These are phyloP conservation scores for Xestia ashworthii DNA, from an alignment of 2,888 invertebrate species.

Conservation along the genomic window DNA sequence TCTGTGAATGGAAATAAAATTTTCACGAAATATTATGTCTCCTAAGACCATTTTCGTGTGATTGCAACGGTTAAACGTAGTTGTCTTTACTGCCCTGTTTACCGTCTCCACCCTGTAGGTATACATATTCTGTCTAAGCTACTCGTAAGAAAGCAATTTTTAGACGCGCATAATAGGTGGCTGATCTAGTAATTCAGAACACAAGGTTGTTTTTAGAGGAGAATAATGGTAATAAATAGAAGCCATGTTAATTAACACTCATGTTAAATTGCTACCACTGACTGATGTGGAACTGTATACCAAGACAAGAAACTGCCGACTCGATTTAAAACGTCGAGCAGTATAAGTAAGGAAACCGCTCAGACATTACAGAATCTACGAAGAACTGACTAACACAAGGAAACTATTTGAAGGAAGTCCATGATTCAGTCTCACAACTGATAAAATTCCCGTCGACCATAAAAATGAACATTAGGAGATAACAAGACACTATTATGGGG, in stretches of 20 bases:
- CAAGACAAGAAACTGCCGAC: constrained; percentile 1
- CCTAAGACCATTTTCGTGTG: no score
- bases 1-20: no score
- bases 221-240: background rate
- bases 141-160: no score
- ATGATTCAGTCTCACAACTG: background rate
- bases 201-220: background rate
- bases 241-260: background rate
- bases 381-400: constrained; percentile 21
- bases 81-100: no score
- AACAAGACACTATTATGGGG: background rate
- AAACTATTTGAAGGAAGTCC: constrained; percentile 15
- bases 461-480: background rate
- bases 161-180: background rate
- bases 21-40: no score
- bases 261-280: background rate
- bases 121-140: background rate
- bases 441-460: constrained; percentile 8
- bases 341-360: constrained; percentile 31
- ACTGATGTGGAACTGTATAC: background rate
- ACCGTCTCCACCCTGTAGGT: no score
- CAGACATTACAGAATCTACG: constrained; percentile 14
- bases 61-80: no score
- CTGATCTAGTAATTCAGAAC: background rate
- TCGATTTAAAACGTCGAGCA: constrained; percentile 1